Evolutionary conservation across 2,797 vertebrate genomes (phyloP).

Genomic region (Acrocephalus scirpaceus): DNA sequence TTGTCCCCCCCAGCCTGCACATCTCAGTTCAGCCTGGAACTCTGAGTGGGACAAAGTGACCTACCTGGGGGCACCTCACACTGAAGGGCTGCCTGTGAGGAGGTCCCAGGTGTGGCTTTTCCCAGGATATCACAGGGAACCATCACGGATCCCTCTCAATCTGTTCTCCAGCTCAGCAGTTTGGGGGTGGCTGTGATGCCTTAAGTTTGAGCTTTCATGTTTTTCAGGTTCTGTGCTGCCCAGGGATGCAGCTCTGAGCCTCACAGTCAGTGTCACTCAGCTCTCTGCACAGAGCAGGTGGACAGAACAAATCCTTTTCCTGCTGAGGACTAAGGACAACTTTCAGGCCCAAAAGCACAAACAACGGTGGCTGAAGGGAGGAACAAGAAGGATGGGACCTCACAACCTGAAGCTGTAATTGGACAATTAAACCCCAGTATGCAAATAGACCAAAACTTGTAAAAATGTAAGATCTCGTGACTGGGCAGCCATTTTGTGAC

Average conservation of each 20-base stretch:
- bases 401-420: no score
- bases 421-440: no score
- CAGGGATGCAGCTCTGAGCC: background rate
- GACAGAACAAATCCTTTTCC: no score
- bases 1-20: background rate
- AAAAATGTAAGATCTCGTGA: background rate
- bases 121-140: background rate
- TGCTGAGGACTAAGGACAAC: no score
- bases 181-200: background rate
- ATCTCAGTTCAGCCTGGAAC: background rate
- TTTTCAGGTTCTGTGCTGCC: background rate
- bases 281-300: no score
- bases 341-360: no score
- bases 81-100: no score
- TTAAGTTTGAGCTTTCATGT: background rate
- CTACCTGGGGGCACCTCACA: rapidly evolving
- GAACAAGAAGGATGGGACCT: no score
- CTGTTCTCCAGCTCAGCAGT: background rate
- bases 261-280: background rate
- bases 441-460: background rate
- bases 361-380: no score
- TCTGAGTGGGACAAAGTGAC: background rate
- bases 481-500: background rate
- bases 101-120: rapidly evolving
- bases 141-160: rapidly evolving